Percentiles rank a stretch among this genome's conserved stretches.
phyloP scores from a whole-genome alignment of 1,140 invertebrate genomes.

The Drosophila jambulina region DNA sequence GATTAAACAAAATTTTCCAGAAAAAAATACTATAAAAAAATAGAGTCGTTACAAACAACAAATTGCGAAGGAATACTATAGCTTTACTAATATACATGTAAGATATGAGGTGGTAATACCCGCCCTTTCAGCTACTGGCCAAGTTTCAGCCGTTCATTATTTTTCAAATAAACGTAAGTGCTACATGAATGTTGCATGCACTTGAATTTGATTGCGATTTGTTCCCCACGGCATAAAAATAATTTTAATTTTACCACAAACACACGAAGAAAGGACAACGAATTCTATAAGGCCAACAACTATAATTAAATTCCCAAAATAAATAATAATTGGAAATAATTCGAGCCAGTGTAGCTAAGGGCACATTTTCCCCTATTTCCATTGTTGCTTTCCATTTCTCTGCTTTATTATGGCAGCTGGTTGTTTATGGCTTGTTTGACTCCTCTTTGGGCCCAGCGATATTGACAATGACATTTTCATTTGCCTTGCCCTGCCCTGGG shows the following conservation, averaged over 20 bases:
- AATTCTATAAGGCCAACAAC: too few species aligned
- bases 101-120: too few species aligned
- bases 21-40: not conserved
- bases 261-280: not conserved
- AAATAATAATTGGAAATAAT: not conserved
- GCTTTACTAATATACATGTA: not conserved
- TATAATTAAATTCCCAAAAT: not conserved
- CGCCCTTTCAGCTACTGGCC: not conserved
- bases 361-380: not conserved
- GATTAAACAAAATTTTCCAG: too few species aligned
- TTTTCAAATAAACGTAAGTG: not conserved
- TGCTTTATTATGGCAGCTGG: not conserved
- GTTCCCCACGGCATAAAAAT: slow-evolving; percentile 9
- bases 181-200: slow-evolving; percentile 4
- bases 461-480: slow-evolving; percentile 52
- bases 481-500: slow-evolving; percentile 4
- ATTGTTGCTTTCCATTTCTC: slow-evolving; percentile 2
- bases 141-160: not conserved
- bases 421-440: slow-evolving; percentile 25
- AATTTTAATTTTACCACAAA: slow-evolving; percentile 2
- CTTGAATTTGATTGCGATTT: slow-evolving; percentile 28
- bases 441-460: slow-evolving; percentile 5
- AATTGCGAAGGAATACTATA: not conserved
- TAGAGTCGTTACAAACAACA: not conserved
- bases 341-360: not conserved